A percentile compares a stretch with the other conserved stretches of the same genome.
Evolutionary conservation across 2,797 vertebrate genomes (phyloP).

Genomic region (Rhinophrynus dorsalis): DNA sequence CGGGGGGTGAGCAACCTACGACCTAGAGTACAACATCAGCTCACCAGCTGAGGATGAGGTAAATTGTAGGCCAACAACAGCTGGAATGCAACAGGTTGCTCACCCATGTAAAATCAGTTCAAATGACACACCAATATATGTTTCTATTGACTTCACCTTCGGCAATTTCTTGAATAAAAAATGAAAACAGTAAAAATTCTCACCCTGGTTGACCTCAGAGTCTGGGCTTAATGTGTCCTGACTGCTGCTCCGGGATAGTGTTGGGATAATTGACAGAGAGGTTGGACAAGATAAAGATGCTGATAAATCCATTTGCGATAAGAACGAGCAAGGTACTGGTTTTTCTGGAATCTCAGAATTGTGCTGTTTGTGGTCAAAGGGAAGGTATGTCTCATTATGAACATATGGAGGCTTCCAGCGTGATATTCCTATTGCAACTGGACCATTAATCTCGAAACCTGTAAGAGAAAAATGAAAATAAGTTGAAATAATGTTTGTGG

Average conservation of each 20-base stretch:
- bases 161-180: too few species aligned
- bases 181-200: not conserved
- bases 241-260: constrained; percentile 79
- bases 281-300: constrained; percentile 84
- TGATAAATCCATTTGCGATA: constrained; percentile 65
- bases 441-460: constrained; percentile 78
- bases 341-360: constrained; percentile 64
- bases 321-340: constrained; percentile 65
- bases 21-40: too few species aligned
- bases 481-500: too few species aligned
- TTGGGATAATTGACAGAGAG: constrained; percentile 83
- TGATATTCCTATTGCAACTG: constrained; percentile 77
- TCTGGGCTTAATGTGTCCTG: constrained; percentile 85
- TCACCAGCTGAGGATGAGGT: too few species aligned
- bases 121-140: too few species aligned
- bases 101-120: too few species aligned
- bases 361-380: constrained; percentile 63
- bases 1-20: too few species aligned
- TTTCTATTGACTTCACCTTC: too few species aligned
- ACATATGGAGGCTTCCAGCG: constrained; percentile 77
- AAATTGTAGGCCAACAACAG: too few species aligned
- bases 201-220: constrained; percentile 69
- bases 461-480: constrained; percentile 26
- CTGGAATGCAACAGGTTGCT: too few species aligned
- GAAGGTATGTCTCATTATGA: constrained; percentile 58